Conservation (phyloP, 2,888 invertebrate species). For the Dasypogon diadema region DNA sequence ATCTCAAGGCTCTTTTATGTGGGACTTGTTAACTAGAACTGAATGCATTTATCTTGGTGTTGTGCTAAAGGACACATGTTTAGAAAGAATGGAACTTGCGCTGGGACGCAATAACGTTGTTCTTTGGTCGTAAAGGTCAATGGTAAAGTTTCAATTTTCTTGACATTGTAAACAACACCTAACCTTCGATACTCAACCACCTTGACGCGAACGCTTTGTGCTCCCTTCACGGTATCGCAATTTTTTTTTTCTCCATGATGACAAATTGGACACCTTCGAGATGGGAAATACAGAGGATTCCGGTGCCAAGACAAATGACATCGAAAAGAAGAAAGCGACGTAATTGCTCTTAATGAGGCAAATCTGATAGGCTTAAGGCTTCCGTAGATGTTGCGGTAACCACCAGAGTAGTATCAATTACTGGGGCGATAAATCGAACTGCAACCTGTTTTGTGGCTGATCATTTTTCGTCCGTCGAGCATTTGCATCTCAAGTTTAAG, state of each 20-base stretch:
- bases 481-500: neutral
- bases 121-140: constrained; percentile 26
- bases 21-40: constrained; percentile 25
- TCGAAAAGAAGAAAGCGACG: constrained; percentile 21
- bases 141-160: constrained; percentile 38
- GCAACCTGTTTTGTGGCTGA: constrained; percentile 3
- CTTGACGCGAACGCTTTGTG: neutral
- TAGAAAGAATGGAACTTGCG: neutral
- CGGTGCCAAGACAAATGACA: constrained; percentile 26
- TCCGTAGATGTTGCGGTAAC: constrained; percentile 27
- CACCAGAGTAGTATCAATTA: constrained; percentile 23
- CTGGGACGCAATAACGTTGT: neutral
- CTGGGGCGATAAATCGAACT: constrained; percentile 22
- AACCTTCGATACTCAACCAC: no score
- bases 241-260: constrained; percentile 7
- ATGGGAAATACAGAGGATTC: constrained; percentile 4
- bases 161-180: constrained; percentile 42
- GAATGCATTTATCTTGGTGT: neutral
- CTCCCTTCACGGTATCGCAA: neutral
- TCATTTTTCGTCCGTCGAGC: constrained; percentile 17
- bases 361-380: constrained; percentile 47
- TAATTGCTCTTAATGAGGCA: constrained; percentile 50
- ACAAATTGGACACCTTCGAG: constrained; percentile 1
- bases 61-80: neutral
- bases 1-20: constrained; percentile 43